A percentile compares a stretch with the other conserved stretches of the same genome.
phyloP scores from a whole-genome alignment of 2,113 vertebrate genomes.

The Dryoscopus gambensis region DNA sequence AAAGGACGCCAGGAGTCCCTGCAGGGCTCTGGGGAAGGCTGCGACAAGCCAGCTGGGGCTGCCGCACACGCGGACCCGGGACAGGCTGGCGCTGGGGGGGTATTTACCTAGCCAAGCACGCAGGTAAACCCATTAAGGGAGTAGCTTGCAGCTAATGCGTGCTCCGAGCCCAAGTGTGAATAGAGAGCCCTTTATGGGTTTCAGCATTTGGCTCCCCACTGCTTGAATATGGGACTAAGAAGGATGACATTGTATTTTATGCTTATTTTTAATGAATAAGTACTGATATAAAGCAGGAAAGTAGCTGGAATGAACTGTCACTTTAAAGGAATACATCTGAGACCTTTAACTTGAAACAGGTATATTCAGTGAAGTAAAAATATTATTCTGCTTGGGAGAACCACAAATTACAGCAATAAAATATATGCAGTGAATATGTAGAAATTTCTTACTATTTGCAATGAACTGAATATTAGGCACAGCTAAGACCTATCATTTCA shows the following conservation, averaged over 20 bases:
- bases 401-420: constrained; percentile 52
- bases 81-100: neutral
- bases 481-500: constrained; percentile 11
- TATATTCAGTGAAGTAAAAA: constrained; percentile 43
- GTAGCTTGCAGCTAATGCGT: rapidly evolving
- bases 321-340: constrained; percentile 43
- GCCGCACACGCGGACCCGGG: neutral
- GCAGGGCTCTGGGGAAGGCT: neutral
- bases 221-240: neutral
- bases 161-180: neutral
- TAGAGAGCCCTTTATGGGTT: neutral
- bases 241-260: neutral
- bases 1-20: neutral
- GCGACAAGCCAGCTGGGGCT: neutral
- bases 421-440: neutral
- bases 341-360: constrained; percentile 34
- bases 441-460: constrained; percentile 8
- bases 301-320: constrained; percentile 21
- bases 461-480: neutral
- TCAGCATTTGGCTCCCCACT: neutral
- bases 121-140: neutral
- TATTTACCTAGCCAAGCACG: rapidly evolving
- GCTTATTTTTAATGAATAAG: neutral
- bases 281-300: neutral
- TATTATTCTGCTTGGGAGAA: constrained; percentile 47